Base-by-base conservation (phyloP, 2,888 invertebrate genomes). In the Orchesella flavescens region DNA sequence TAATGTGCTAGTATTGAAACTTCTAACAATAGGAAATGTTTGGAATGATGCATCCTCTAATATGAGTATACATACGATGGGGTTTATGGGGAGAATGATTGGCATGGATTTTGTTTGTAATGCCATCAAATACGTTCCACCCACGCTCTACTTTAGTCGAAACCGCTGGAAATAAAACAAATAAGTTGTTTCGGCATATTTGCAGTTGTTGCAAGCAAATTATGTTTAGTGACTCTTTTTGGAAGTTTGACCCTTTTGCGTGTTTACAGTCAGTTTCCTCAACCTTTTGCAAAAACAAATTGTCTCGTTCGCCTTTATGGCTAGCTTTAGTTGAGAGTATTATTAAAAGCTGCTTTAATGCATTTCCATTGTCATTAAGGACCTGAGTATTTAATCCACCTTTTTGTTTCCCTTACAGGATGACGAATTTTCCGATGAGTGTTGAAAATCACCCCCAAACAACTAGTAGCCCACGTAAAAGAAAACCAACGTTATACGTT, bases 381-480 rank as follows among this genome's bases (percentile, higher is more conserved):
- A 15, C 49, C 49, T 49, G 49, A 49, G n/a, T 49, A 49, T 49
- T 49, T 49, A 49, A 46, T 69, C 44, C 65, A 24, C 7, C n/a
- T n/a, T 23, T 46, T 61, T 53, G 34, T 76, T 63, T 21, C 15
- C 59, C 63, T 85, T 86, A 59, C 85, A 87, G 87, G 87, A 87
- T 79, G 87, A 87, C 68, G 87, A 87, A 68, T 87, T 86, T 81
- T 87, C 87, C 65, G 87, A 87, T 84, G 87, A 87, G 84, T 87
- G 87, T 87, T 87, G 86, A 87, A 84, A 81, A 77, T 76, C 72
- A 80, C 71, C 80, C 73, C 73, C 76, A 80, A 77, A 23, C 65
- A 72, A 65, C 66, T 81, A 84, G 81, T 79, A 68, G 49, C 74
- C 75, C 74, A 44, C 83, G 83, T 59, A 63, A 77, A n/a, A 77